Percentiles rank a stretch among this genome's conserved stretches.
These are phyloP conservation scores for Mayetiola destructor DNA, from an alignment of 2,888 invertebrate genomes.

Conservation along the genomic window DNA sequence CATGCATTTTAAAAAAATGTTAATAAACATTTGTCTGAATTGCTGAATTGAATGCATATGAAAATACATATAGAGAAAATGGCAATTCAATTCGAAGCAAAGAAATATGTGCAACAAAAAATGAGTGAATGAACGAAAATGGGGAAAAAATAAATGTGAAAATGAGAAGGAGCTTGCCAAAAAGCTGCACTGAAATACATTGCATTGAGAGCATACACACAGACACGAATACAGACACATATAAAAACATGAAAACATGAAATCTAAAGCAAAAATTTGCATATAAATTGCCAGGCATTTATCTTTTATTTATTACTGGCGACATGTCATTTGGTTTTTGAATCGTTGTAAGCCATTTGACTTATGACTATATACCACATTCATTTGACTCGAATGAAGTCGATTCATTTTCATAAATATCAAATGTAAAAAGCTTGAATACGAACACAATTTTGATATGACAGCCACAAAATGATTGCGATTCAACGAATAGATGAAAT, in stretches of 20 bases:
- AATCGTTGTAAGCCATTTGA: too few species aligned
- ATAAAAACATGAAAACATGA: conserved; percentile 1
- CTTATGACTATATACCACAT: too few species aligned
- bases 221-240: not conserved
- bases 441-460: too few species aligned
- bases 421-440: too few species aligned
- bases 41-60: too few species aligned
- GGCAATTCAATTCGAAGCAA: not conserved
- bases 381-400: too few species aligned
- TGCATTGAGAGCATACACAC: not conserved
- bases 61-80: conserved; percentile 3
- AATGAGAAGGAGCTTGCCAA: conserved; percentile 10
- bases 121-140: not conserved
- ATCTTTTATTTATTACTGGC: conserved; percentile 13
- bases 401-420: too few species aligned
- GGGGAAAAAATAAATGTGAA: not conserved
- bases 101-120: not conserved
- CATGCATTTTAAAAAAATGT: too few species aligned
- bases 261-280: conserved; percentile 10
- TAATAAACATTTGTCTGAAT: too few species aligned
- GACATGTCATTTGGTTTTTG: conserved; percentile 12
- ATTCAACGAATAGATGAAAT: too few species aligned
- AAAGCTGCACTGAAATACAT: conserved; percentile 7
- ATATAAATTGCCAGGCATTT: conserved; percentile 12
- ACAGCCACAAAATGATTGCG: too few species aligned